Percentiles rank a stretch among this genome's conserved stretches.
phyloP scores from a whole-genome alignment of 1,140 invertebrate species.

The Dryas iulia region DNA sequence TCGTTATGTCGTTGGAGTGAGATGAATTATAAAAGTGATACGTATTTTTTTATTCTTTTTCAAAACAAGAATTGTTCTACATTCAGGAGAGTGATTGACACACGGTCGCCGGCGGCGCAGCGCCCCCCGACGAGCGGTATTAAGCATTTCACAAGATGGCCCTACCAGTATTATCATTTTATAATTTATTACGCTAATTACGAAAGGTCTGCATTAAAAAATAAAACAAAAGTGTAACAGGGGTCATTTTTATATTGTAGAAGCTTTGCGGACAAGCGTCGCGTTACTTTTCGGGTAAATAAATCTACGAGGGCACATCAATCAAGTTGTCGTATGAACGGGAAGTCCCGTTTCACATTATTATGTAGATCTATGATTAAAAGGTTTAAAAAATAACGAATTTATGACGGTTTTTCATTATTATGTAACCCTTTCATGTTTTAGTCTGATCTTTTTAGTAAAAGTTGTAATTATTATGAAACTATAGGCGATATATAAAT shows the following conservation, averaged over 20 bases:
- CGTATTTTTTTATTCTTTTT: conserved; percentile 74
- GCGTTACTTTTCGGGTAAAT: conserved; percentile 72
- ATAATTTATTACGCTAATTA: conserved; percentile 80
- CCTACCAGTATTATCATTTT: conserved; percentile 77
- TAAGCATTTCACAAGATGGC: conserved; percentile 73
- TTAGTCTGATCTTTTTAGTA: conserved; percentile 5
- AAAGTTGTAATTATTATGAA: neutral
- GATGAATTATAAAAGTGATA: conserved; percentile 70
- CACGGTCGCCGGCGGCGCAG: conserved; percentile 69
- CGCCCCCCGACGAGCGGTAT: conserved; percentile 68
- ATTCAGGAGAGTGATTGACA: conserved; percentile 77
- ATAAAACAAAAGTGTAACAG: conserved; percentile 66
- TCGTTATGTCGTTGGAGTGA: conserved; percentile 36
- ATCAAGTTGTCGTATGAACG: conserved; percentile 75
- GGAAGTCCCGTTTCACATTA: conserved; percentile 70
- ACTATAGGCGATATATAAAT: too few species aligned
- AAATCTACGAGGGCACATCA: conserved; percentile 76
- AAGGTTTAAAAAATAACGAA: conserved; percentile 68
- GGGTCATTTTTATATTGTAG: conserved; percentile 58
- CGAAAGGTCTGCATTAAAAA: conserved; percentile 72
- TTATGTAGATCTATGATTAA: conserved; percentile 77
- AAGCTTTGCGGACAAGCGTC: conserved; percentile 65
- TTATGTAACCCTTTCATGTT: conserved; percentile 38
- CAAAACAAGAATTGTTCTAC: conserved; percentile 78
- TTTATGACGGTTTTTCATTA: conserved; percentile 50